Conservation (phyloP, 2,113 vertebrate genomes). For the Accipiter virgatus region DNA sequence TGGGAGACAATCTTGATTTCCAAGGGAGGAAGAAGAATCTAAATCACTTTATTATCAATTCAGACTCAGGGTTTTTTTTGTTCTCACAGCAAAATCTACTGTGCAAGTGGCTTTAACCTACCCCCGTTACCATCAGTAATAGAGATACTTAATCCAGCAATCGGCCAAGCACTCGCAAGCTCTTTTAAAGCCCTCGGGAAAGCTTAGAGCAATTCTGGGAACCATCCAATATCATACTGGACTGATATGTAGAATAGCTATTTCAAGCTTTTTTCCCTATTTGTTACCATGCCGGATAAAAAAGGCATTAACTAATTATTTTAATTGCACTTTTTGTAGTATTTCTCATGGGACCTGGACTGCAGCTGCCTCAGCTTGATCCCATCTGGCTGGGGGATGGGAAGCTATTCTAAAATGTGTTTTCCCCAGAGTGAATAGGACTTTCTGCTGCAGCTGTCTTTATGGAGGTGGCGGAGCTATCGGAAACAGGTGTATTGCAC, state of each 20-base stretch:
- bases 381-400: conserved; percentile 43
- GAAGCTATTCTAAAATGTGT: neutral
- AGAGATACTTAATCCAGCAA: neutral
- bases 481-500: neutral
- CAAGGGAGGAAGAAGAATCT: neutral
- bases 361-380: conserved; percentile 44
- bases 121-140: neutral
- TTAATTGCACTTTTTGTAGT: conserved; percentile 53
- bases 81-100: neutral
- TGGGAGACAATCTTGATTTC: neutral
- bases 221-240: neutral
- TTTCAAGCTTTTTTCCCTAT: neutral
- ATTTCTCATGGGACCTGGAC: neutral
- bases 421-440: neutral
- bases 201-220: neutral
- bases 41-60: neutral
- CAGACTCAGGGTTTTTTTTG: neutral
- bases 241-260: neutral
- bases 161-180: neutral
- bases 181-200: neutral
- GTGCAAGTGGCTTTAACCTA: neutral
- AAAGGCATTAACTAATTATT: conserved; percentile 57
- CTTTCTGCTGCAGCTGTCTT: neutral
- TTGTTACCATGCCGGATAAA: neutral
- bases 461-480: neutral